These are phyloP conservation scores for Harmothoe impar DNA, from an alignment of 2,888 invertebrate genomes.

Conservation along the genomic window DNA sequence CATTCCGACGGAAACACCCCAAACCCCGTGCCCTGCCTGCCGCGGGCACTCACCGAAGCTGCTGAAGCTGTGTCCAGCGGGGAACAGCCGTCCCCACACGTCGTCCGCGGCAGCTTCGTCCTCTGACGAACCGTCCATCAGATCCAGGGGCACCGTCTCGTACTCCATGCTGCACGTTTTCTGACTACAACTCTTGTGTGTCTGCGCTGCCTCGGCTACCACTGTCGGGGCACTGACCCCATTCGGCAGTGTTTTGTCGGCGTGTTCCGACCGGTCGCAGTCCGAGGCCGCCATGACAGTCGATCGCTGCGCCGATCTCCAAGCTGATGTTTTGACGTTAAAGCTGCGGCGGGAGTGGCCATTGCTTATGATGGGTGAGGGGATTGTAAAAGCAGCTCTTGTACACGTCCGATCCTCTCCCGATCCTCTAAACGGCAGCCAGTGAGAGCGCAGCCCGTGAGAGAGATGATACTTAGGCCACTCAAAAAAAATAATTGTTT, in stretches of 20 bases:
- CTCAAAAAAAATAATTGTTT: too few species aligned
- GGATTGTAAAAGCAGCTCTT: too few species aligned
- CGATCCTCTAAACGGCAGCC: too few species aligned
- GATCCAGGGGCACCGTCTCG: conserved; percentile 78
- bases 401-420: too few species aligned
- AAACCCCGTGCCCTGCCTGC: background rate
- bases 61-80: conserved; percentile 78
- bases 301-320: background rate
- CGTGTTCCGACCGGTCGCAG: conserved; percentile 13
- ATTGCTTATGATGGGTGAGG: too few species aligned
- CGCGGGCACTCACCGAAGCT: conserved; percentile 45
- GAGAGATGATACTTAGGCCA: too few species aligned
- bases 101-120: conserved; percentile 74
- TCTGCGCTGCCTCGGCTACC: background rate
- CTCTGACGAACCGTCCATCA: conserved; percentile 74
- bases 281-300: background rate
- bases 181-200: background rate
- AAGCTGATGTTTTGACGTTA: too few species aligned
- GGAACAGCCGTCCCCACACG: conserved; percentile 80
- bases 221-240: background rate
- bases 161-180: conserved; percentile 59
- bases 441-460: too few species aligned
- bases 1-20: background rate
- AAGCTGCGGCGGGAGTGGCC: too few species aligned
- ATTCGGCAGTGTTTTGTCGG: background rate